These are phyloP conservation scores for Ceriagrion tenellum DNA, from an alignment of 2,888 invertebrate species.

Conservation along the genomic window DNA sequence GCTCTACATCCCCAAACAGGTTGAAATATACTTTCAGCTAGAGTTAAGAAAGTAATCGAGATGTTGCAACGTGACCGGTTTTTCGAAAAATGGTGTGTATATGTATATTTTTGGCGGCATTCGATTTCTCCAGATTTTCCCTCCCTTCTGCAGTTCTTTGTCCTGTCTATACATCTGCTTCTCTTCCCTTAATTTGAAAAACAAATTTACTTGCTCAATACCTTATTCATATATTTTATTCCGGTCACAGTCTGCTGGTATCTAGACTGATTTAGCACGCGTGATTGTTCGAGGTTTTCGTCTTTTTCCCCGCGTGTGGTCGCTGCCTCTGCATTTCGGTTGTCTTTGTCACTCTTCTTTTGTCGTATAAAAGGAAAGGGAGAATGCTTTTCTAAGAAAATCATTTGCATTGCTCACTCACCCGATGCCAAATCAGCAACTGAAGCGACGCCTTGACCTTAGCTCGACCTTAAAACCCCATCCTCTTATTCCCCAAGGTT, in stretches of 20 bases:
- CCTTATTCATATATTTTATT: not conserved
- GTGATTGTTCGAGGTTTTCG: not conserved
- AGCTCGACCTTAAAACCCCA: slow-evolving; percentile 7
- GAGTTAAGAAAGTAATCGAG: too few species aligned
- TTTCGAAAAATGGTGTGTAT: too few species aligned
- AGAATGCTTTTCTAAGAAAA: not conserved
- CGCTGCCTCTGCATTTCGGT: not conserved
- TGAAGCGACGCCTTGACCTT: not conserved
- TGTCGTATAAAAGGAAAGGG: not conserved
- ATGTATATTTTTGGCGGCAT: not conserved
- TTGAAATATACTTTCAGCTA: too few species aligned
- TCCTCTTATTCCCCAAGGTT: slow-evolving; percentile 10
- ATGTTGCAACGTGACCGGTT: too few species aligned
- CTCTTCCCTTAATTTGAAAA: not conserved
- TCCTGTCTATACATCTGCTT: not conserved
- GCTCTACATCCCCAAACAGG: too few species aligned
- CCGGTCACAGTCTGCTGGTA: not conserved
- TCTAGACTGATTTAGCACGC: not conserved
- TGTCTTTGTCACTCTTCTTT: not conserved
- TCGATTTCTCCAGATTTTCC: not conserved
- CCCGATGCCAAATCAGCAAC: not conserved
- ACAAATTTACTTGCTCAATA: not conserved
- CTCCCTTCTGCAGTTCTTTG: not conserved
- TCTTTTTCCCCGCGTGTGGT: not conserved
- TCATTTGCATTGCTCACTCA: not conserved